A percentile compares a stretch with the other conserved stretches of the same genome.
phyloP scores from a whole-genome alignment of 1,140 invertebrate species.

The Antheraea mylitta region DNA sequence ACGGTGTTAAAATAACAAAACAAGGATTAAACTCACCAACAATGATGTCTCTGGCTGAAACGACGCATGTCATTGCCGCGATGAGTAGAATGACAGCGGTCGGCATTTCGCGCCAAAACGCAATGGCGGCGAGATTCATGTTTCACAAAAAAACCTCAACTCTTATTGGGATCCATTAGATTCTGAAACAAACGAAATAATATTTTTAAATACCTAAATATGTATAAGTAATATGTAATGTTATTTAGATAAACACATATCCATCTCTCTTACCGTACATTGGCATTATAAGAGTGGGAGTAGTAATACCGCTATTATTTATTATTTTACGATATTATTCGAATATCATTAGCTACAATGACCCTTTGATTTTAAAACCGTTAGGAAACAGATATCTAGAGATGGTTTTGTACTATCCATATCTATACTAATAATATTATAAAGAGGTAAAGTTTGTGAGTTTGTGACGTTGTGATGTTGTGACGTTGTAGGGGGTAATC shows the following conservation, averaged over 20 bases:
- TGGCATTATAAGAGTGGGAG: background rate
- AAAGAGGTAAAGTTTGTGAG: too few species aligned
- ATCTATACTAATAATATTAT: too few species aligned
- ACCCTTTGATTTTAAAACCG: background rate
- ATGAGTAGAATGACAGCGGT: conserved; percentile 52
- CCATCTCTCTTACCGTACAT: background rate
- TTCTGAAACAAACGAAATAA: conserved; percentile 62
- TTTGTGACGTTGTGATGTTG: too few species aligned
- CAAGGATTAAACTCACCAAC: conserved; percentile 49
- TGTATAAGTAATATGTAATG: background rate
- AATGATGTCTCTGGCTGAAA: conserved; percentile 58
- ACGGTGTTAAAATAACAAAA: background rate
- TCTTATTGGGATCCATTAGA: conserved; percentile 70
- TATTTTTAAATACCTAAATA: background rate
- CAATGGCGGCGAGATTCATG: conserved; percentile 61
- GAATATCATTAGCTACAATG: background rate
- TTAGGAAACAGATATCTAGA: too few species aligned
- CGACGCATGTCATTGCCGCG: conserved; percentile 43
- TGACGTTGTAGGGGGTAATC: too few species aligned
- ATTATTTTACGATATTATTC: too few species aligned
- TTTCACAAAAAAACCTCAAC: conserved; percentile 54
- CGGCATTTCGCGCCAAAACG: conserved; percentile 66
- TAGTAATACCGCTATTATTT: too few species aligned
- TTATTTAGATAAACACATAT: background rate
- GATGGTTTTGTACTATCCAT: too few species aligned